Evolutionary conservation across 2,113 vertebrate species (phyloP), one percentile per base, ranked within the genome.

Genomic region (Lutjanus erythropterus): DNA sequence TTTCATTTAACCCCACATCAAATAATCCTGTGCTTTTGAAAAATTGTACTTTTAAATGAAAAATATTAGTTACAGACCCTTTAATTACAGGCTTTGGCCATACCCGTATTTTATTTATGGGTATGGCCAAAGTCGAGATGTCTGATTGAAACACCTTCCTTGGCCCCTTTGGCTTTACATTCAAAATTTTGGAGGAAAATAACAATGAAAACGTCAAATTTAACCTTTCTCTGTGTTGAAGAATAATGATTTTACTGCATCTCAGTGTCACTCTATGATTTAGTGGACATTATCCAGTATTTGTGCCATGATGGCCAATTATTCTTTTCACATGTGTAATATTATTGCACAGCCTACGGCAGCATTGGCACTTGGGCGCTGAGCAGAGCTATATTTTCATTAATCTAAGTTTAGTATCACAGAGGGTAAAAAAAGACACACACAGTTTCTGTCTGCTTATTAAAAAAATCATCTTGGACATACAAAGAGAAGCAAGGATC

Each of bases 341-440:
- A 78, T 59, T 75, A 72, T 15, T 41, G 37, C 59, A 50, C 15
- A 31, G 72, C 76, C 81, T 52, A 14, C 50, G 76, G 91, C 75
- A 46, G 64, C 68, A 72, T 71, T 55, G 72, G 74, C 58, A 70
- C 58, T 70, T 68, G 6, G n/a, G 35, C 55, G 60, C 27, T 59
- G 79, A 79, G 39, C 35, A 14, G 58, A 64, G 66, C 67, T 68
- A 46, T 55, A 56, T 79, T 89, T 83, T 84, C 56, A 89, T 84
- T 85, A 52, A 81, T 85, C 59, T 61, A 78, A 67, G 44, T 86
- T 83, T 69, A 84, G 73, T 56, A 75, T 86, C 78, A 78, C 58
- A 69, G 66, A 66, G 64, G 59, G 55, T 35, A 52, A 49, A 79
- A 39, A 86, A 77, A 74, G 50, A 69, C 6, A 72, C 68, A 62